A percentile compares a stretch with the other conserved stretches of the same genome.
Conservation (phyloP, 2,888 invertebrate genomes). For the Homarus gammarus region DNA sequence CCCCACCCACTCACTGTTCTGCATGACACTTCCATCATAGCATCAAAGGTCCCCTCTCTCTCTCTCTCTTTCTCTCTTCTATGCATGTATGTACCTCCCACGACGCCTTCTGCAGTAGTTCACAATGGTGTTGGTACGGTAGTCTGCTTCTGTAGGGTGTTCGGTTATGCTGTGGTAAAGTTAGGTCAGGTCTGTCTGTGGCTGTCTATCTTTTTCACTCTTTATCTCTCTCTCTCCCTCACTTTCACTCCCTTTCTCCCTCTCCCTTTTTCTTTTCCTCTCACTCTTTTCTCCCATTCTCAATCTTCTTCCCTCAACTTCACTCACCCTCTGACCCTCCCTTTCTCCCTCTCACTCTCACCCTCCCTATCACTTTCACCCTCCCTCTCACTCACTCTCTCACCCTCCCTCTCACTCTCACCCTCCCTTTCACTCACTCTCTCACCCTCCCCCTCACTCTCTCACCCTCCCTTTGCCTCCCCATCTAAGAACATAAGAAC, state of each 20-base stretch:
- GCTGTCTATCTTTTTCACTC: no score
- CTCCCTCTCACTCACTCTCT: not conserved
- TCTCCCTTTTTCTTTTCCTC: not conserved
- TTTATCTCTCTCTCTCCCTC: not conserved
- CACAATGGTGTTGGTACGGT: no score
- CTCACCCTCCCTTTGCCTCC: conserved; percentile 10
- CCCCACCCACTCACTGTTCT: no score
- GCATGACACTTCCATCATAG: no score
- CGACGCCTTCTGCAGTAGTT: no score
- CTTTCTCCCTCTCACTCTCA: not conserved
- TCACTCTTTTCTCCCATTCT: not conserved
- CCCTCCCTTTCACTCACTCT: not conserved
- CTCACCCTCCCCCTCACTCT: not conserved
- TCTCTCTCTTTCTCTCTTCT: no score
- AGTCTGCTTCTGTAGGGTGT: no score
- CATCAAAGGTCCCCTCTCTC: no score
- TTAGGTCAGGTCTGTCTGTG: no score
- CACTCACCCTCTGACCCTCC: not conserved
- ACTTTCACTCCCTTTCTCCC: not conserved
- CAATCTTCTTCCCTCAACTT: not conserved
- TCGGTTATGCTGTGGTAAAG: no score
- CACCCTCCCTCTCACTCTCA: not conserved
- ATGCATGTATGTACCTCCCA: no score
- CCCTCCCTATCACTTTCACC: not conserved
- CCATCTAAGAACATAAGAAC: no score